These are phyloP conservation scores for Papilio glaucus DNA, from an alignment of 1,140 invertebrate genomes.

Conservation along the genomic window DNA sequence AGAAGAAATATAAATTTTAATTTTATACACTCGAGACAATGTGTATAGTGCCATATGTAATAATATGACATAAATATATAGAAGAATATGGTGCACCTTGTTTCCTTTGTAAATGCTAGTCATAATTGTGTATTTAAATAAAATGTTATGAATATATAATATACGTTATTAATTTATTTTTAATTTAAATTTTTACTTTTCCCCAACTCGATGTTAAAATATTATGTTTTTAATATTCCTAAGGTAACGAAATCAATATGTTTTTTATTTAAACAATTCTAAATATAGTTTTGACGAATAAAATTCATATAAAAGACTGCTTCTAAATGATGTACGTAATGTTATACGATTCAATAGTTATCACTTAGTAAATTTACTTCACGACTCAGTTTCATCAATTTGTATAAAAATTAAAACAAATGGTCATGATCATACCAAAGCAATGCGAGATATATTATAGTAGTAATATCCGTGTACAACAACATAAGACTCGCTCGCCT, in stretches of 20 bases:
- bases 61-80: conserved; percentile 41
- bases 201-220: conserved; percentile 9
- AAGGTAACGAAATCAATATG: not conserved
- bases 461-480: too few relatives aligned
- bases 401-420: too few relatives aligned
- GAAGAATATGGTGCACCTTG: conserved; percentile 53
- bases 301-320: conserved; percentile 35
- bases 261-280: conserved; percentile 4
- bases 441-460: too few relatives aligned
- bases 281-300: conserved; percentile 20
- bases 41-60: conserved; percentile 60
- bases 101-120: conserved; percentile 67
- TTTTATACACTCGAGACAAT: conserved; percentile 41
- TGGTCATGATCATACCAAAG: too few relatives aligned
- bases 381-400: too few relatives aligned
- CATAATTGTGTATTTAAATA: conserved; percentile 64
- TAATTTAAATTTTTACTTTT: conserved; percentile 41
- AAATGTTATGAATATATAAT: conserved; percentile 50
- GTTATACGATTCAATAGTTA: not conserved
- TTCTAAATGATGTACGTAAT: conserved; percentile 14
- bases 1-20: conserved; percentile 33
- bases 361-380: too few relatives aligned
- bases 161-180: conserved; percentile 56
- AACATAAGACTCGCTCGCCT: too few relatives aligned
- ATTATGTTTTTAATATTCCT: not conserved